Evolutionary conservation across 2,888 invertebrate species (phyloP).

Genomic region (Cryptocephalus moraei): DNA sequence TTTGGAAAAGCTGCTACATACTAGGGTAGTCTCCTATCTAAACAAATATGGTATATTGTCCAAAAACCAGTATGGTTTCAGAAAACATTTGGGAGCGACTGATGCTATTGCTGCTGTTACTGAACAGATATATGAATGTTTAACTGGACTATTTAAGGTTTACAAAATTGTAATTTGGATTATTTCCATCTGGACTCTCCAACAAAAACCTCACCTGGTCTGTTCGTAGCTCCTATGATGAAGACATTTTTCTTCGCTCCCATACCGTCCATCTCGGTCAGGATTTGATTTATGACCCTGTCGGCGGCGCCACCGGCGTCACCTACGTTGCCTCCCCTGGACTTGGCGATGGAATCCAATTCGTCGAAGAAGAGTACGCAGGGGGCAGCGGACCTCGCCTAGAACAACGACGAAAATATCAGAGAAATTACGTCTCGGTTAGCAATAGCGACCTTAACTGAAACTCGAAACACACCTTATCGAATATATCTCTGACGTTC

Average conservation of each 20-base stretch:
- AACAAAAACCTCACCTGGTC: slow-evolving; percentile 55
- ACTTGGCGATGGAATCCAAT: slow-evolving; percentile 98
- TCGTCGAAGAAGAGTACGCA: slow-evolving; percentile 99
- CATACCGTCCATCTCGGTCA: slow-evolving; percentile 99
- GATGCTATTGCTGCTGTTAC: no score
- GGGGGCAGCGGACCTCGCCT: slow-evolving; percentile 97
- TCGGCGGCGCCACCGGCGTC: slow-evolving; percentile 99
- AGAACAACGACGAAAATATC: slow-evolving; percentile 7
- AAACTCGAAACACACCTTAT: slow-evolving; percentile 78
- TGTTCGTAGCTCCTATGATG: slow-evolving; percentile 94
- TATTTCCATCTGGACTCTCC: no score
- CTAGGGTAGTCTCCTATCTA: no score
- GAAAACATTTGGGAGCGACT: no score
- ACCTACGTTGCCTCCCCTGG: slow-evolving; percentile 92
- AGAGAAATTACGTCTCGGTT: no score
- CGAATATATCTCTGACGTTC: slow-evolving; percentile 98
- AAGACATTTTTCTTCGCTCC: slow-evolving; percentile 99
- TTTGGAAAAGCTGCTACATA: no score
- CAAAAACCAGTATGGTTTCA: no score
- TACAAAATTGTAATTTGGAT: neutral
- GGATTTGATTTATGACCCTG: slow-evolving; percentile 97
- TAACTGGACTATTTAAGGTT: neutral
- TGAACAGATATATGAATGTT: neutral
- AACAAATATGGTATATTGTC: no score
- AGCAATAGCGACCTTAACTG: no score